These are phyloP conservation scores for Chrysina gloriosa DNA, from an alignment of 2,888 invertebrate species.

Conservation along the genomic window DNA sequence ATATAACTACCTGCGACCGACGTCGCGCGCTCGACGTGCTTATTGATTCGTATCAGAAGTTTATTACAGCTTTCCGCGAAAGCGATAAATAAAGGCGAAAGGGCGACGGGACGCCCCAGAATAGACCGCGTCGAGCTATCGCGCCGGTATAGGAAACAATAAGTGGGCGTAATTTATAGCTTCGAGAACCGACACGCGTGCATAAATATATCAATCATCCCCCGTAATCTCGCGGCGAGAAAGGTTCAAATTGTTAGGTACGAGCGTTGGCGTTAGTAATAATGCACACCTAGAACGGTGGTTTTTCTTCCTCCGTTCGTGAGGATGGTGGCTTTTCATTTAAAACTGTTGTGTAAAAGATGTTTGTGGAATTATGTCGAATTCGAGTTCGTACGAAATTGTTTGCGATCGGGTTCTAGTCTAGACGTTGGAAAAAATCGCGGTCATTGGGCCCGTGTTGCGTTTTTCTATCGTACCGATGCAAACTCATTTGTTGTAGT, in stretches of 20 bases:
- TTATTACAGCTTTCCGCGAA: slow-evolving; percentile 19
- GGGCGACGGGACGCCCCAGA: not conserved
- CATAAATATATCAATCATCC: slow-evolving; percentile 27
- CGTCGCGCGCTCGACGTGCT: not conserved
- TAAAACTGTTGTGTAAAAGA: too few species aligned
- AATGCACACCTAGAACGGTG: not conserved
- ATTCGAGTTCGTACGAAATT: too few species aligned
- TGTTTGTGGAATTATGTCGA: too few species aligned
- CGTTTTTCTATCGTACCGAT: too few species aligned
- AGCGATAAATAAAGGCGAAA: slow-evolving; percentile 23
- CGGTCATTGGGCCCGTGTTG: too few species aligned
- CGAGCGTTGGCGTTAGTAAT: not conserved
- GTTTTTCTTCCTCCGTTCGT: too few species aligned
- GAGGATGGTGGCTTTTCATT: too few species aligned
- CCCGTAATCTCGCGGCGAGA: not conserved
- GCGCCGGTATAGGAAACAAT: slow-evolving; percentile 5
- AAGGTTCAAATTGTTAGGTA: not conserved
- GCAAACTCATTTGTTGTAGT: too few species aligned
- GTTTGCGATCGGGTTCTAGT: too few species aligned
- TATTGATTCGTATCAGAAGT: slow-evolving; percentile 31
- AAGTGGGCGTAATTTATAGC: slow-evolving; percentile 36
- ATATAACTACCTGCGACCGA: not conserved
- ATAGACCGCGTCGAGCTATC: slow-evolving; percentile 1
- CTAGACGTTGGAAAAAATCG: too few species aligned
- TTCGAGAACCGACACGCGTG: slow-evolving; percentile 10